Percentiles rank a stretch among this genome's conserved stretches.
phyloP scores from a whole-genome alignment of 1,140 invertebrate species.

The Stegodyphus mimosarum region DNA sequence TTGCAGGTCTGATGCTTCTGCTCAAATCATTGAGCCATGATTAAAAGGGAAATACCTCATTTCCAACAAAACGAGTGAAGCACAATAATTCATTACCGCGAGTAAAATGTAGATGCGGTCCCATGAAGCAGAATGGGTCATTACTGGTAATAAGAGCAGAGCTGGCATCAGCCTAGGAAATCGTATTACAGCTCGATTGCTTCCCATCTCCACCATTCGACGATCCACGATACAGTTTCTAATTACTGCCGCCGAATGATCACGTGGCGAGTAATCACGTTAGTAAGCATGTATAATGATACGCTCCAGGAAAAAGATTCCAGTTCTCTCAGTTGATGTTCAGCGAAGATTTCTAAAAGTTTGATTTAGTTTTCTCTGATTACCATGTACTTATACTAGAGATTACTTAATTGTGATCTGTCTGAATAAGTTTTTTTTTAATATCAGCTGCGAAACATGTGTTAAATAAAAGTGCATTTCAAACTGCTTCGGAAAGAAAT shows the following conservation, averaged over 20 bases:
- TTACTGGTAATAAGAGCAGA: constrained; percentile 21
- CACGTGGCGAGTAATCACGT: constrained; percentile 32
- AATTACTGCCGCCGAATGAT: constrained; percentile 35
- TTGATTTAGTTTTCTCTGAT: too few relatives aligned
- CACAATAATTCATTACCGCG: constrained; percentile 32
- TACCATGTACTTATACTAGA: too few relatives aligned
- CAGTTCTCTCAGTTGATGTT: too few relatives aligned
- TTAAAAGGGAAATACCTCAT: too few relatives aligned
- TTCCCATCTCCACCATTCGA: not conserved
- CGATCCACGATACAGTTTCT: constrained; percentile 18
- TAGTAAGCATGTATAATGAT: constrained; percentile 39
- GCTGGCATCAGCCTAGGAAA: not conserved
- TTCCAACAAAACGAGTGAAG: constrained; percentile 1
- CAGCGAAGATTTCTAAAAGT: too few relatives aligned
- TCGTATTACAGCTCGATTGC: constrained; percentile 31
- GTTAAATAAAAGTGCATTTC: too few relatives aligned
- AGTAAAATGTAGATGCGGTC: constrained; percentile 32
- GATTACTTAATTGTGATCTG: too few relatives aligned
- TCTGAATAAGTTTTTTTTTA: too few relatives aligned
- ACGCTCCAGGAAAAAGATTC: not conserved
- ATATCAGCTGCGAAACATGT: too few relatives aligned
- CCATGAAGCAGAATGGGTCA: constrained; percentile 42
- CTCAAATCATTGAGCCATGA: too few relatives aligned
- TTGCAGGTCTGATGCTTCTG: too few relatives aligned
- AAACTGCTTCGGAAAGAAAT: too few relatives aligned